These are phyloP conservation scores for Mesocricetus auratus DNA, from an alignment of 2,113 vertebrate species.

Conservation along the genomic window DNA sequence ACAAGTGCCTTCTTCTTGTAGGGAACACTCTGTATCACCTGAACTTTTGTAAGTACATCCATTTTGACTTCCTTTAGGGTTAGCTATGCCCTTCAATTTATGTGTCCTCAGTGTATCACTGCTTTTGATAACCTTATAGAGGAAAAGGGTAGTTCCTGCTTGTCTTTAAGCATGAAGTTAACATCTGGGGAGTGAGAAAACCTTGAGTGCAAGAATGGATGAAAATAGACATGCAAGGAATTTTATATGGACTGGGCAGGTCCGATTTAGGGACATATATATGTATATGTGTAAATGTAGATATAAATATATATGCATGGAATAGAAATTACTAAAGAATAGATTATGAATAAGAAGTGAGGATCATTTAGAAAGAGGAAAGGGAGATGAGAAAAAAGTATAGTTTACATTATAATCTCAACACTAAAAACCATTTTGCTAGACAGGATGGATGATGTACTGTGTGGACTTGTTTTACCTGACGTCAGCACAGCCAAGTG, in stretches of 20 bases:
- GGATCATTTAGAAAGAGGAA: neutral
- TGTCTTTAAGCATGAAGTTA: neutral
- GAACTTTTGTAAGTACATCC: neutral
- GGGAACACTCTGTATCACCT: rapidly evolving
- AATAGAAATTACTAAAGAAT: neutral
- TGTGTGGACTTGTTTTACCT: neutral
- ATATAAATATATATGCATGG: too few relatives aligned
- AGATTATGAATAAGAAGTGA: neutral
- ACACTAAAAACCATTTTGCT: neutral
- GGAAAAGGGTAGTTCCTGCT: neutral
- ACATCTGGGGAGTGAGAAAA: neutral
- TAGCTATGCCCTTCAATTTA: neutral
- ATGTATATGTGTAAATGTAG: rapidly evolving
- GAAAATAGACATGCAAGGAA: neutral
- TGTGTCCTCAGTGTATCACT: neutral
- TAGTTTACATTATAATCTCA: neutral
- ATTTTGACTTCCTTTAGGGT: neutral
- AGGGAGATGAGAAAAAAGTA: neutral
- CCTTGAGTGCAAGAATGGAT: neutral
- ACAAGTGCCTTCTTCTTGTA: neutral
- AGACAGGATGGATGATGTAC: neutral
- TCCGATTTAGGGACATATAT: too few relatives aligned
- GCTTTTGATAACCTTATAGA: neutral
- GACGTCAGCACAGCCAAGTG: neutral
- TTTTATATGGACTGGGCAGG: neutral